Percentiles rank a stretch among this genome's conserved stretches.
These are phyloP conservation scores for Chamaedrilus cognettii DNA, from an alignment of 2,888 invertebrate genomes.

Conservation along the genomic window DNA sequence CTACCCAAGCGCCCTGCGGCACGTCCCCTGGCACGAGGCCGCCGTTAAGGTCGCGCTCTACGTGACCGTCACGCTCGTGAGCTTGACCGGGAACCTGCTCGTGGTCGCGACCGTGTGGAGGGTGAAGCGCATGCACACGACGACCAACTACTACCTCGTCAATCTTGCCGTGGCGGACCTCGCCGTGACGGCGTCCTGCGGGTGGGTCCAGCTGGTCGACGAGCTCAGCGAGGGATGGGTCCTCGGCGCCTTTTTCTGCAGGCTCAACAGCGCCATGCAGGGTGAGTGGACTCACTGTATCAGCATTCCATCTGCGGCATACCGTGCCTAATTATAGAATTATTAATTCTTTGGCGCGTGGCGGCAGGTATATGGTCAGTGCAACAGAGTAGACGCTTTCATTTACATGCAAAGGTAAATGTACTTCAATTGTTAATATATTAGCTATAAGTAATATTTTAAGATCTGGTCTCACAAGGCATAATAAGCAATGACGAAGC, in stretches of 20 bases:
- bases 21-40: conserved; percentile 23
- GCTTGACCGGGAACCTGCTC: conserved; percentile 29
- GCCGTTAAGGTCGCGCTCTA: conserved; percentile 30
- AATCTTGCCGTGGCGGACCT: conserved; percentile 53
- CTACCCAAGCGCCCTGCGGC: conserved; percentile 20
- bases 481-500: no score
- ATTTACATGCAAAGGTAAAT: no score
- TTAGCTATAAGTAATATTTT: no score
- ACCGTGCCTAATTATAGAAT: no score
- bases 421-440: no score
- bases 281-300: conserved; percentile 63
- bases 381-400: no score
- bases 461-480: no score
- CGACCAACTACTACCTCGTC: conserved; percentile 53
- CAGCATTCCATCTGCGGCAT: no score
- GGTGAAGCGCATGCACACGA: conserved; percentile 47
- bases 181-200: conserved; percentile 53
- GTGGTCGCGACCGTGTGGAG: conserved; percentile 30
- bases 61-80: conserved; percentile 21
- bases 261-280: conserved; percentile 76
- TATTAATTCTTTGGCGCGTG: no score
- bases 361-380: no score
- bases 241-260: conserved; percentile 74
- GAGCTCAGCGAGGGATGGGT: conserved; percentile 80
- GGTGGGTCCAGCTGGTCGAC: conserved; percentile 74